Conservation (phyloP, 2,888 invertebrate species). For the Hipparchia semele region DNA sequence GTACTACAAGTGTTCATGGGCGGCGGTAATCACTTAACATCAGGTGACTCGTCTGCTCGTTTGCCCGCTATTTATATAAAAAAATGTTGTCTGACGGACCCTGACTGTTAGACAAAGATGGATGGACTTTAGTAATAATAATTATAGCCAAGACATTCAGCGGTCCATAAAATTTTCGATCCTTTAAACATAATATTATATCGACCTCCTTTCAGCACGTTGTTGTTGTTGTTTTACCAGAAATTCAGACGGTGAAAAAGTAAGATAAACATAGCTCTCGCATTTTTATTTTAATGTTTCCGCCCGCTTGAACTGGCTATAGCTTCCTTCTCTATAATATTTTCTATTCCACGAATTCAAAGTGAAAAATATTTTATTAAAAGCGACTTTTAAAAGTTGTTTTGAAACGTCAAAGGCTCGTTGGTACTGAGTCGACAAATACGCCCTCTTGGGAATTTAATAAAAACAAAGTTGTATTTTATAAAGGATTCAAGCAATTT, state of each 20-base stretch:
- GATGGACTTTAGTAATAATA: too few species aligned
- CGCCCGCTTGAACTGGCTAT: conserved; percentile 10
- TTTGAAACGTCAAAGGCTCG: conserved; percentile 11
- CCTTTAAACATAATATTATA: too few species aligned
- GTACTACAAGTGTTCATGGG: too few species aligned
- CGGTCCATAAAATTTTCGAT: too few species aligned
- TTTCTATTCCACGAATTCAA: conserved; percentile 5
- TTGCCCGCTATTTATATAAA: too few species aligned
- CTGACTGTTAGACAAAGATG: too few species aligned
- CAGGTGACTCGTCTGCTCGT: too few species aligned
- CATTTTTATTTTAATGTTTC: background rate
- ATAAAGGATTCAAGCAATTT: background rate
- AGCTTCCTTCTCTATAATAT: background rate
- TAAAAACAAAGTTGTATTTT: background rate
- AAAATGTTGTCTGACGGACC: too few species aligned
- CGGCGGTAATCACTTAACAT: too few species aligned
- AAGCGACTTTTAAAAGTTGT: background rate
- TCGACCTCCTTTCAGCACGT: background rate
- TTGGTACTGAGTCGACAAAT: conserved; percentile 3
- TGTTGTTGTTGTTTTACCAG: background rate
- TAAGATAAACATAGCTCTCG: conserved; percentile 3
- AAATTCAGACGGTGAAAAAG: background rate
- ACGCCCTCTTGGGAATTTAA: background rate
- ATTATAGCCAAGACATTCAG: too few species aligned
- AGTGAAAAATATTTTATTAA: conserved; percentile 13